A percentile compares a stretch with the other conserved stretches of the same genome.
These are phyloP conservation scores for Halocynthia roretzi DNA, from an alignment of 23 tunicate genomes.

Conservation along the genomic window DNA sequence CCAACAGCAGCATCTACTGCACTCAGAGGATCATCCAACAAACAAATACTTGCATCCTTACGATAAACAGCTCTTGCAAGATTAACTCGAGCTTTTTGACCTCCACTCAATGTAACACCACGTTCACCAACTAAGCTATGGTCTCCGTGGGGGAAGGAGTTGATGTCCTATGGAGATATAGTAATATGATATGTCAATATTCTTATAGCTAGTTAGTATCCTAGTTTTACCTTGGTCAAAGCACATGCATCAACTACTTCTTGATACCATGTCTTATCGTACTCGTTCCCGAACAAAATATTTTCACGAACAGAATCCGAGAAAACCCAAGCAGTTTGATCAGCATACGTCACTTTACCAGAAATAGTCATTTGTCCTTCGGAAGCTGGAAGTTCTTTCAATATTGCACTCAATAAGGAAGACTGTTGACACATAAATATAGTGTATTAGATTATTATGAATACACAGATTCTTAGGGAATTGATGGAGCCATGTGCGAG, in stretches of 20 bases:
- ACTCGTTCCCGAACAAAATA: slow-evolving; percentile 25
- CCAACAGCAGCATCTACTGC: slow-evolving; percentile 93
- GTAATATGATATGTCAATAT: no score
- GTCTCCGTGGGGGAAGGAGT: slow-evolving; percentile 55
- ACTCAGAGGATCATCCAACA: slow-evolving; percentile 92
- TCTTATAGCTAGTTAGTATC: no score
- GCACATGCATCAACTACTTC: slow-evolving; percentile 22
- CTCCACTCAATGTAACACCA: slow-evolving; percentile 94
- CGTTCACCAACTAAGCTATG: slow-evolving; percentile 83
- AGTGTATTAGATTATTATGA: no score
- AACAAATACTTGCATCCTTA: slow-evolving; percentile 31
- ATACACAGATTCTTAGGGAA: no score
- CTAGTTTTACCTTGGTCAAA: background rate
- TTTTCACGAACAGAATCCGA: slow-evolving; percentile 33
- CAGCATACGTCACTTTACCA: slow-evolving; percentile 13
- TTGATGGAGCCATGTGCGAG: no score
- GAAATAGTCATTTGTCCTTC: slow-evolving; percentile 1
- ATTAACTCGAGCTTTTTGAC: slow-evolving; percentile 93
- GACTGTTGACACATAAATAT: background rate
- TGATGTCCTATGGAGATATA: slow-evolving; percentile 37
- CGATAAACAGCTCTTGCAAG: slow-evolving; percentile 87
- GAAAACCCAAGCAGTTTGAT: slow-evolving; percentile 37
- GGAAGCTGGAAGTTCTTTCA: slow-evolving; percentile 16
- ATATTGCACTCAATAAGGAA: slow-evolving; percentile 23
- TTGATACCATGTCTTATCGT: slow-evolving; percentile 15